phyloP scores from a whole-genome alignment of 2,888 invertebrate species.

The Trichogramma evanescens region DNA sequence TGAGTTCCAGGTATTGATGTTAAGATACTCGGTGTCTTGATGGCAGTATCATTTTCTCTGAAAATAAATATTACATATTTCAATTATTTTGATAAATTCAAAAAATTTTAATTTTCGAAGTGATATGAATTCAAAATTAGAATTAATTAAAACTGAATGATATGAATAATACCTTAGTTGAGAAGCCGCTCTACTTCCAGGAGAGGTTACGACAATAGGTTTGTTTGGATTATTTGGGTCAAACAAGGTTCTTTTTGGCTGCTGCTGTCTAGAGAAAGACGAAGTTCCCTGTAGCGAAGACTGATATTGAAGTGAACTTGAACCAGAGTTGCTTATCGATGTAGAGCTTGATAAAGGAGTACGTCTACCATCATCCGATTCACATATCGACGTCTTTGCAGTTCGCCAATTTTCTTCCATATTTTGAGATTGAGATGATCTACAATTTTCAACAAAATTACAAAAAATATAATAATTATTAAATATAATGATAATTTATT shows the following conservation, averaged over 20 bases:
- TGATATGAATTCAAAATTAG: background rate
- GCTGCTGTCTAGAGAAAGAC: constrained; percentile 18
- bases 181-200: constrained; percentile 44
- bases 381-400: constrained; percentile 39
- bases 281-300: constrained; percentile 25
- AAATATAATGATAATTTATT: background rate
- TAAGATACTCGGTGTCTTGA: constrained; percentile 33
- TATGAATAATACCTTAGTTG: constrained; percentile 30
- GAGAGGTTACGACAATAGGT: constrained; percentile 61
- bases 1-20: constrained; percentile 30
- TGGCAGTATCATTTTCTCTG: constrained; percentile 34
- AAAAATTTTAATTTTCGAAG: background rate
- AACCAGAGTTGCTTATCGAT: constrained; percentile 27
- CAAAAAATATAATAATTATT: background rate
- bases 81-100: background rate
- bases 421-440: constrained; percentile 28
- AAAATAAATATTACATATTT: constrained; percentile 3
- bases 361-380: constrained; percentile 39
- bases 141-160: background rate
- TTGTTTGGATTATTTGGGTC: constrained; percentile 63
- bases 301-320: constrained; percentile 25
- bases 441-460: constrained; percentile 6
- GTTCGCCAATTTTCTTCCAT: constrained; percentile 44
- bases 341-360: constrained; percentile 32
- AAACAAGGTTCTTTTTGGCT: constrained; percentile 52